Conservation (phyloP, 2,797 vertebrate genomes). For the Phrynocephalus guinanensis region DNA sequence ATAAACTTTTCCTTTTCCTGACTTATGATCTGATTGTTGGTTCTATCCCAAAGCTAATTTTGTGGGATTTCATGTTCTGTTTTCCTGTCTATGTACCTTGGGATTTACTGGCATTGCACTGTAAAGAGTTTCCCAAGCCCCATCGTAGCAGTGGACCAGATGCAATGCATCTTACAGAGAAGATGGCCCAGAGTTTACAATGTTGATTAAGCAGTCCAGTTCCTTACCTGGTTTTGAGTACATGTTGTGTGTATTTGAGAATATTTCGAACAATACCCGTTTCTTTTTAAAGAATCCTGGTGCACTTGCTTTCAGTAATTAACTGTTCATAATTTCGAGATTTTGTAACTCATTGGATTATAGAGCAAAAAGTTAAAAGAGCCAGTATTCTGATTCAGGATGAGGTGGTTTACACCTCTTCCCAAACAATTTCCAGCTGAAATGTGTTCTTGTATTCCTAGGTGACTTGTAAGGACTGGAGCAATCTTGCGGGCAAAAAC, state of each 20-base stretch:
- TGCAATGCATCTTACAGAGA: not conserved
- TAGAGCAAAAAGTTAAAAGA: not conserved
- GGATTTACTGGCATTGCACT: not conserved
- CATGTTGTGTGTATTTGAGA: not conserved
- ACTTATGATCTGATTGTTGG: no score
- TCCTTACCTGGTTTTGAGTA: no score
- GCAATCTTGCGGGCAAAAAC: slow-evolving; percentile 86
- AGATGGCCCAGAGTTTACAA: not conserved
- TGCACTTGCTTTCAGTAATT: not conserved
- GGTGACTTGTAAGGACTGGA: slow-evolving; percentile 98
- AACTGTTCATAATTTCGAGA: not conserved
- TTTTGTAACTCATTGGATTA: not conserved
- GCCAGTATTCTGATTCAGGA: not conserved
- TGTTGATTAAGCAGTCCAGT: no score
- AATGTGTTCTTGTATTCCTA: slow-evolving; percentile 64
- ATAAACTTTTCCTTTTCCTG: no score
- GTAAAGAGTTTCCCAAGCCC: not conserved
- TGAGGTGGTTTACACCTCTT: not conserved
- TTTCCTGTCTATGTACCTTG: not conserved
- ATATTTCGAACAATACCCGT: not conserved
- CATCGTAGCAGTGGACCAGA: not conserved
- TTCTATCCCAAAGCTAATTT: no score
- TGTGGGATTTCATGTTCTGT: not conserved
- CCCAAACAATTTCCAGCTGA: slow-evolving; percentile 30
- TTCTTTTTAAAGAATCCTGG: no score